Evolutionary conservation across 2,888 invertebrate species (phyloP).

Genomic region (Caenorhabditis afra): DNA sequence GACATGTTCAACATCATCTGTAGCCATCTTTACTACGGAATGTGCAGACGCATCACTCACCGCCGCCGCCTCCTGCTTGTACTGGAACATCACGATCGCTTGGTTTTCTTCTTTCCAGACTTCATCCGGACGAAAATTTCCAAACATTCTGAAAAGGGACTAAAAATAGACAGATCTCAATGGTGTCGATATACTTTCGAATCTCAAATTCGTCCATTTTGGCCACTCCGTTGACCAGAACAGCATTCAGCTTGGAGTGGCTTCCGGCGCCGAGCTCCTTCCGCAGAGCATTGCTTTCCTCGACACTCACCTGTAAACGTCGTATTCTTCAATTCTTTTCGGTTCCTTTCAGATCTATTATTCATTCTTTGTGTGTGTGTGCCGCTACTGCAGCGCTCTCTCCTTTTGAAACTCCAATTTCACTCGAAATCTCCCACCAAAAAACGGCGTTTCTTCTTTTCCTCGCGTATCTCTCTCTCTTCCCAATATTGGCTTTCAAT

Average conservation of each 20-base stretch:
- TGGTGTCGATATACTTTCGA: slow-evolving; percentile 28
- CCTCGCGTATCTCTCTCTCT: slow-evolving; percentile 15
- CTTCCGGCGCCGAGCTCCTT: slow-evolving; percentile 60
- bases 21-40: too few species aligned
- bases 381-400: background rate
- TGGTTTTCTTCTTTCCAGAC: slow-evolving; percentile 27
- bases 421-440: slow-evolving; percentile 29
- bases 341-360: slow-evolving; percentile 23
- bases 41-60: too few species aligned
- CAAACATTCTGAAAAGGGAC: slow-evolving; percentile 70
- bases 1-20: slow-evolving; percentile 70
- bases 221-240: slow-evolving; percentile 66
- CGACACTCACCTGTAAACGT: slow-evolving; percentile 20
- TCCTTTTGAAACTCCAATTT: slow-evolving; percentile 50
- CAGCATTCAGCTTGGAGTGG: slow-evolving; percentile 45
- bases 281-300: slow-evolving; percentile 59
- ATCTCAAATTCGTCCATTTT: slow-evolving; percentile 52
- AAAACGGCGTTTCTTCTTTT: slow-evolving; percentile 22
- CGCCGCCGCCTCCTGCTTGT: slow-evolving; percentile 28
- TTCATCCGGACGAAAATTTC: slow-evolving; percentile 58
- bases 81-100: slow-evolving; percentile 40
- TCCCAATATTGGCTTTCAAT: slow-evolving; percentile 26
- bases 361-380: slow-evolving; percentile 27
- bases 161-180: too few species aligned
- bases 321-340: slow-evolving; percentile 4